Base-by-base conservation (phyloP, 2,888 invertebrate species). In the Drosophila seclusa region DNA sequence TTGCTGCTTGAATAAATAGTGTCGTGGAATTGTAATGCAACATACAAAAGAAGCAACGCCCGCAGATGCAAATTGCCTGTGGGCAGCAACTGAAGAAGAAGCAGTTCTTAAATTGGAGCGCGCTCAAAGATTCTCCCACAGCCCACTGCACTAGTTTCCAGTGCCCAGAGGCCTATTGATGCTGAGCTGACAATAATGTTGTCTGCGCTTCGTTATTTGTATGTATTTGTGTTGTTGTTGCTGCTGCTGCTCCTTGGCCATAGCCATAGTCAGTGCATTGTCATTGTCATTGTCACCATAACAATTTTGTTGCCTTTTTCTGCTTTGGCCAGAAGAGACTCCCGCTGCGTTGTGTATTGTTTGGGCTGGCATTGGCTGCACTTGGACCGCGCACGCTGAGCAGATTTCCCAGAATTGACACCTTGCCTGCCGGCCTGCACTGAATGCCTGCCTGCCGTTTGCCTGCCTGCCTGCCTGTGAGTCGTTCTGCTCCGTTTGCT, bases 361-460 rank as follows among this genome's bases (percentile, higher is more conserved):
- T 58, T 53, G 68, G 50, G n/a, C 29, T 29, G 50, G 29, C 27
- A n/a, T 49, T 29, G 54, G 45, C 50, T 24, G 59, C 31, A 48
- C 32, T 62, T 62, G 61, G 61, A 21, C 58, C 53, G 75, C 53
- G 84, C 78, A 77, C 78, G 77, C 82, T 83, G 83, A 65, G 83
- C 82, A 78, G 76, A 84, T 83, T 87, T 87, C 87, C 80, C 84
- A 83, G 87, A 87, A 87, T 72, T 82, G 87, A 87, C 87, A 87
- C 87, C 87, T 87, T 89, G 89, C 82, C 78, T 16, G 50, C 32
- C n/a, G 21, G 31, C 11, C 32, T 32, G 29, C 50, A 32, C 16
- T 24, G 24, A 38, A 45, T 50, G 34, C 31, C 61, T 27, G 55
- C 38, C 31, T 21, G 29, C 29, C 29, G 31, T 1, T 6, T 40